Evolutionary conservation across 2,888 invertebrate genomes (phyloP).

Genomic region (Cylloceria caligata): DNA sequence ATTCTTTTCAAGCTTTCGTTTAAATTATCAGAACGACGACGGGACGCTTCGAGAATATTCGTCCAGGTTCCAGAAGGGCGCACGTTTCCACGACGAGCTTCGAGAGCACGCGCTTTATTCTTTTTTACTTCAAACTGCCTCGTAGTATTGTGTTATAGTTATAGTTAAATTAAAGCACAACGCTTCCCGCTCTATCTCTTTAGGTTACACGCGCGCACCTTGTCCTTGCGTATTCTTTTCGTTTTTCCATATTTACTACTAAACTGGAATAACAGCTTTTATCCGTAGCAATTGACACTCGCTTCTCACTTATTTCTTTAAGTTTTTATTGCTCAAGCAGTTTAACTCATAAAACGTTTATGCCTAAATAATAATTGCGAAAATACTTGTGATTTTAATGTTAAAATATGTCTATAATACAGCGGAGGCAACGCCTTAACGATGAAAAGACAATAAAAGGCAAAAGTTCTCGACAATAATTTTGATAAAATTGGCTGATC

Average conservation of each 20-base stretch:
- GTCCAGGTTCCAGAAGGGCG: conserved; percentile 43
- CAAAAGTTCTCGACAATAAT: neutral
- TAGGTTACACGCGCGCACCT: conserved; percentile 20
- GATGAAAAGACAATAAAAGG: too few relatives aligned
- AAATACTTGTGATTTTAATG: neutral
- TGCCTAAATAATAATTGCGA: neutral
- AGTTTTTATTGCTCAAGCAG: neutral
- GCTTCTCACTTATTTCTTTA: neutral
- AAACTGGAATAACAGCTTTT: conserved; percentile 18
- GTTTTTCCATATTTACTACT: conserved; percentile 5
- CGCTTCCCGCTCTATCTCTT: conserved; percentile 3
- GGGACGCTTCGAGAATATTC: conserved; percentile 50
- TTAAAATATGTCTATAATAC: too few relatives aligned
- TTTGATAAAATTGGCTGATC: neutral
- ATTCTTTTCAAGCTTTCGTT: neutral
- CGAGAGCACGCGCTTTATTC: conserved; percentile 23
- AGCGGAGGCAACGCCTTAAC: too few relatives aligned
- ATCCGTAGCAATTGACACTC: conserved; percentile 9
- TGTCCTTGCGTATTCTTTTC: conserved; percentile 39
- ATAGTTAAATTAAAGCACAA: neutral
- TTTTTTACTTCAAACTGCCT: neutral
- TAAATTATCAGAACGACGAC: neutral
- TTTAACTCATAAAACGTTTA: neutral
- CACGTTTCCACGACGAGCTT: conserved; percentile 18
- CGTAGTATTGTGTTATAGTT: too few relatives aligned